Base-by-base conservation (phyloP, 2,888 invertebrate species). In the Cosmia trapezina region DNA sequence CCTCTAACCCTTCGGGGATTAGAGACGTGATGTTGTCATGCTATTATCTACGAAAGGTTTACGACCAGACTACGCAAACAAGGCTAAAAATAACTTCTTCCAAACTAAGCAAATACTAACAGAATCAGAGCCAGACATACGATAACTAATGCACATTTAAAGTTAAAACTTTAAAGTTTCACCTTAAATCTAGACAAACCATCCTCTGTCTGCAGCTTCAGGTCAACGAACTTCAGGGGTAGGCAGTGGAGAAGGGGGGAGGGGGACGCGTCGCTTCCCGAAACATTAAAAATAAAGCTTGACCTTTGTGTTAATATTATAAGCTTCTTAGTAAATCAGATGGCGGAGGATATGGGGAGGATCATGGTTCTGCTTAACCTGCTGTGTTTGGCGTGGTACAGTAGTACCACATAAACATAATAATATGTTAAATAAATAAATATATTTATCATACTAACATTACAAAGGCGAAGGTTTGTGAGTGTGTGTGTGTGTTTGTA, bases 111-210 rank as follows among this genome's bases (percentile, higher is more conserved):
- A 65, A 65, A 68, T 54, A 67, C 49, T 22, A 70, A 57, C 41
- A 54, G 43, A 72, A 79, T 74, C 81, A 72, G 28, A 69, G 19
- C 70, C 68, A 84, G 78, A 83, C 84, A n/a, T 51, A 59, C 47
- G 67, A 81, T 85, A 86, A 87, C 81, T 79, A 89, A 89, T 88
- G 86, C 83, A 86, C 86, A 86, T 86, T 88, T 86, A 78, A 86
- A 86, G 81, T 83, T 68, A 80, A 77, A 89, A 87, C 83, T 87
- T 81, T 79, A 76, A 87, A 83, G 78, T 83, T 85, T 61, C 75
- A 85, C 87, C 88, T 88, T 87, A 89, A 89, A 89, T 88, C 88
- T 88, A 88, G 89, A 89, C 89, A 85, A 86, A 81, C 80, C 83
- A 84, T 73, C 70, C 70, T 60, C 77, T 81, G 90, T 87, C 87